Percentiles rank a stretch among this genome's conserved stretches.
Evolutionary conservation across 2,113 vertebrate genomes (phyloP).

Genomic region (Ia io): DNA sequence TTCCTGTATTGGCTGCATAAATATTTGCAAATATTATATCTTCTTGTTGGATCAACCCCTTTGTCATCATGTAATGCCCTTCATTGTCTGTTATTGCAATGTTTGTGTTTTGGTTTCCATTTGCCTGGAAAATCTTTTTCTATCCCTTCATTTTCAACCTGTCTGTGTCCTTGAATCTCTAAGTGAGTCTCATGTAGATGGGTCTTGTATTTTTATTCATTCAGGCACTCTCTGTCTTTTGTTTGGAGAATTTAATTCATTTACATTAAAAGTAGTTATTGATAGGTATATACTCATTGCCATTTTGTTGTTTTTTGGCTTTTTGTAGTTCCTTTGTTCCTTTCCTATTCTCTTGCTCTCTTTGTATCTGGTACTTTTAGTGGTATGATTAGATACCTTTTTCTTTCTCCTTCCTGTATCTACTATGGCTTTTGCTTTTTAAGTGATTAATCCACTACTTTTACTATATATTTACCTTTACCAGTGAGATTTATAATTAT

Average conservation of each 20-base stretch:
- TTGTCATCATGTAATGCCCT: background rate
- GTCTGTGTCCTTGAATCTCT: background rate
- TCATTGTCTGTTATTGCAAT: background rate
- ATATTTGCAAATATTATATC: background rate
- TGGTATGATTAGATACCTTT: background rate
- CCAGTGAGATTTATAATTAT: background rate
- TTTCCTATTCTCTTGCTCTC: background rate
- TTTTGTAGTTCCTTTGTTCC: background rate
- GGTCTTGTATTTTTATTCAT: background rate
- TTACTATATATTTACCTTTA: background rate
- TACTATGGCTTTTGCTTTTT: background rate
- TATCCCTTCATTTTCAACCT: background rate
- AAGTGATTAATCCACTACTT: background rate
- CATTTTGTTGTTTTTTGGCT: background rate
- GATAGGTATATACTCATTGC: background rate
- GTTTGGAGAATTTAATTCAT: background rate
- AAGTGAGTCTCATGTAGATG: background rate
- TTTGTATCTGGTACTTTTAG: background rate
- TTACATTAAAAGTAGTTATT: background rate
- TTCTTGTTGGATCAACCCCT: background rate
- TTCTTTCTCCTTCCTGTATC: background rate
- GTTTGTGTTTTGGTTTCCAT: background rate
- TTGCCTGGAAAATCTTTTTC: background rate
- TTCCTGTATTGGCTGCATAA: background rate
- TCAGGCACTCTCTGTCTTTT: background rate